Evolutionary conservation across 2,797 vertebrate genomes (phyloP).

Genomic region (Micromesistius poutassou): DNA sequence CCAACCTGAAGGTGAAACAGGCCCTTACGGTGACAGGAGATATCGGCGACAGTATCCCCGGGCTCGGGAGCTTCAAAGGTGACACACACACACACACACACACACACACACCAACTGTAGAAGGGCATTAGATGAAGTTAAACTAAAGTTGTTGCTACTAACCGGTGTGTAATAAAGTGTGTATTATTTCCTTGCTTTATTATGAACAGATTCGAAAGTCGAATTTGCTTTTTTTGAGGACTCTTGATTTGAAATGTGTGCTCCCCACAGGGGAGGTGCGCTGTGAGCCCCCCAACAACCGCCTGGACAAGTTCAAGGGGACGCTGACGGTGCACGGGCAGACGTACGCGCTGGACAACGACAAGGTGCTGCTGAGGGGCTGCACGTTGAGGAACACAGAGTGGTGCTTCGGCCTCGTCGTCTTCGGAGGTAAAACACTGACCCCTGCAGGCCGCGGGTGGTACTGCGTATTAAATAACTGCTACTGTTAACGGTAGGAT

Average conservation of each 20-base stretch:
- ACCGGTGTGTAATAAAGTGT: not conserved
- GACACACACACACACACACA: constrained; percentile 16
- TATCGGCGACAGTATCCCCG: constrained; percentile 76
- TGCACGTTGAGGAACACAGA: constrained; percentile 91
- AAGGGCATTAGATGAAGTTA: no score
- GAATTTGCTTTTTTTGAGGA: not conserved
- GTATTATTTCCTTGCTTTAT: not conserved
- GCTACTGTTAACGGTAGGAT: not conserved
- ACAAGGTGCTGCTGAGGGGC: constrained; percentile 87
- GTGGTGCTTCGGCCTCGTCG: constrained; percentile 92
- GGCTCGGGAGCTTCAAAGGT: constrained; percentile 83
- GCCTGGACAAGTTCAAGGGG: constrained; percentile 86
- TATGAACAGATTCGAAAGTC: not conserved
- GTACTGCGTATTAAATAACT: not conserved
- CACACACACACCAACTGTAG: no score
- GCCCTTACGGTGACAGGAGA: constrained; percentile 83
- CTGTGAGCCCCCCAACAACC: constrained; percentile 91
- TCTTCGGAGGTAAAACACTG: constrained; percentile 83
- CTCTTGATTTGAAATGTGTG: not conserved
- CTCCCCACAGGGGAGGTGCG: constrained; percentile 77
- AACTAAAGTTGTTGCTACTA: not conserved
- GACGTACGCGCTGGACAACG: constrained; percentile 81
- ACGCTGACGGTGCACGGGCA: constrained; percentile 70
- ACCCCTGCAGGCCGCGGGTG: not conserved
- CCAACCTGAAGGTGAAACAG: constrained; percentile 95